Conservation (phyloP, 2,888 invertebrate species). For the Griposia aprilina region DNA sequence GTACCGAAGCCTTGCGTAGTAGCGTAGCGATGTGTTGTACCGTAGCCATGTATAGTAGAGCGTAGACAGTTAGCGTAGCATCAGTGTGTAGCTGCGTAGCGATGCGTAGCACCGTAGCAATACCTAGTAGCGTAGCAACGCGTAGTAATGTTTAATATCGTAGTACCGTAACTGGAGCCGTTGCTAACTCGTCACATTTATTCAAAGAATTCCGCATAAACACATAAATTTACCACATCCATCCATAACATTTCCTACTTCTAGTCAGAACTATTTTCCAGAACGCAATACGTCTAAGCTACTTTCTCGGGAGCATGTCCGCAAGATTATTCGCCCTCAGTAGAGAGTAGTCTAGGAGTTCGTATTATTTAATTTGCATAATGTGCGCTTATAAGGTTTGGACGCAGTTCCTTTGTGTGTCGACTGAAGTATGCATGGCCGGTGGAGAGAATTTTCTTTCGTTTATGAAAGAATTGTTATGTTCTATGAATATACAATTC, state of each 20-base stretch:
- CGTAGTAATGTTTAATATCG: not conserved
- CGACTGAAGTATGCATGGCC: slow-evolving; percentile 5
- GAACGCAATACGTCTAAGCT: slow-evolving; percentile 48
- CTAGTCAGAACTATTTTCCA: slow-evolving; percentile 31
- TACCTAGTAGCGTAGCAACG: not conserved
- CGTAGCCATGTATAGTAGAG: not conserved
- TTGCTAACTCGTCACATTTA: not conserved
- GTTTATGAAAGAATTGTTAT: not conserved
- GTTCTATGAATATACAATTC: not conserved
- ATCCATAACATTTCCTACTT: not conserved
- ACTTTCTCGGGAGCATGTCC: slow-evolving; percentile 54
- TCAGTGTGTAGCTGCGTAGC: no score
- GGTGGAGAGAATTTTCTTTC: not conserved
- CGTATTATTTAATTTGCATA: slow-evolving; percentile 59
- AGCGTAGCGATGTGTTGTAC: not conserved
- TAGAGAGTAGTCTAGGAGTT: slow-evolving; percentile 29
- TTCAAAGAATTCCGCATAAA: not conserved
- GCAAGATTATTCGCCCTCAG: slow-evolving; percentile 45
- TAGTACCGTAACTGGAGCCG: not conserved
- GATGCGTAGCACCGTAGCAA: not conserved
- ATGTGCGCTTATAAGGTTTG: slow-evolving; percentile 43
- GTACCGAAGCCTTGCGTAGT: not conserved
- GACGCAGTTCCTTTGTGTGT: slow-evolving; percentile 27
- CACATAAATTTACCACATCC: slow-evolving; percentile 26
- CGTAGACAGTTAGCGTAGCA: not conserved